Base-by-base conservation (phyloP, 2,888 invertebrate species). In the Xestoiulus laeticollis region DNA sequence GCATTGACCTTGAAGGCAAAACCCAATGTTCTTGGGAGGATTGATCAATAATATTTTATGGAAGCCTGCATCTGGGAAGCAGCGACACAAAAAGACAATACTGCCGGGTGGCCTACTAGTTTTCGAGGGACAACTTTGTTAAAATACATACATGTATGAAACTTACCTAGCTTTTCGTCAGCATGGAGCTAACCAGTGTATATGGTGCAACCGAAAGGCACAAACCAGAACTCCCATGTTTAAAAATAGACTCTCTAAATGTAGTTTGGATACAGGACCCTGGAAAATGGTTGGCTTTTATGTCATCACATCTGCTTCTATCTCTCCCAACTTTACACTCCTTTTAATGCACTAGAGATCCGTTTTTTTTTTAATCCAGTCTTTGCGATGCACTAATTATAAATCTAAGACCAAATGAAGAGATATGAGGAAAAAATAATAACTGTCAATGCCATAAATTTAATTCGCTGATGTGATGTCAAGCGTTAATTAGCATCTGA, bases 201-300 rank as follows among this genome's bases (percentile, higher is more conserved):
- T 30, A 14, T 78, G 78, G 78, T 78, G 78, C 26, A 78, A 78
- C 4, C 30, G 78, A 78, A 78, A 78, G 78, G 78, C 78, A 78
- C 78, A 78, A 78, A 78, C 78, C 78, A 78, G 78, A 26, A 30
- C 78, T 78, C 78, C n/a, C 78, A 78, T 78, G 30, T 26, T 30
- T 78, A 78, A 78, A 78, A 78, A 78, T 78, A 78, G 78, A n/a
- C 78, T 78, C 78, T 10, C 78, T 78, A 78, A 78, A 78, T 78
- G 78, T 26, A 78, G 78, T 78, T 38, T 26, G 78, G 78, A 78
- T 78, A 26, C 78, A 78, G 78, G 78, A 26, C 78, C 78, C 78
- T 78, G 78, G 78, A 78, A 78, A 78, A 78, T 30, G 78, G 78
- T 78, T 78, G 78, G 78, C 78, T 78, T 78, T 78, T 78, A 78